These are phyloP conservation scores for Xenopus petersii DNA, from an alignment of 2,797 vertebrate species.

Conservation along the genomic window DNA sequence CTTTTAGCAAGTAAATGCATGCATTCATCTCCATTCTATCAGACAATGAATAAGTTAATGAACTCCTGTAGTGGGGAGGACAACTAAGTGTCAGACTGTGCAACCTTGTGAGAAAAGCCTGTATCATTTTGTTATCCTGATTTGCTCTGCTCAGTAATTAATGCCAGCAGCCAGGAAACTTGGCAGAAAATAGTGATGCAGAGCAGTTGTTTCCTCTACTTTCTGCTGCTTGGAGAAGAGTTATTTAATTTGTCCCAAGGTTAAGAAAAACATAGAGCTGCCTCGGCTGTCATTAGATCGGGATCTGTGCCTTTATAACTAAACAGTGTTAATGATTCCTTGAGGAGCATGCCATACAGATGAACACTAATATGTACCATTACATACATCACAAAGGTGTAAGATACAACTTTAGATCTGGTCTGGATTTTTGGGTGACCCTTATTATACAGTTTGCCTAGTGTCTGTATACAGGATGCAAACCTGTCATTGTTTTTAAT, in stretches of 20 bases:
- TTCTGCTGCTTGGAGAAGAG: constrained; percentile 56
- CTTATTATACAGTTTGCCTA: too few relatives aligned
- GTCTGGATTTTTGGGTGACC: too few relatives aligned
- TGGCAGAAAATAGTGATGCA: constrained; percentile 63
- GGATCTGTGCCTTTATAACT: neutral
- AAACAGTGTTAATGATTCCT: too few relatives aligned
- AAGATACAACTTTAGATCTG: too few relatives aligned
- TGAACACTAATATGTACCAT: too few relatives aligned
- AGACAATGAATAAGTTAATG: constrained; percentile 17
- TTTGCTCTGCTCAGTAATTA: constrained; percentile 70
- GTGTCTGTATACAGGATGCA: too few relatives aligned
- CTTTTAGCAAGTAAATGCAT: too few relatives aligned
- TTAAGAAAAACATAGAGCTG: constrained; percentile 59
- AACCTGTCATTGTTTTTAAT: too few relatives aligned
- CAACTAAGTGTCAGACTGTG: constrained; percentile 19
- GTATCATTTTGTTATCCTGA: constrained; percentile 66
- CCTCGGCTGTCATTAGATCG: constrained; percentile 33
- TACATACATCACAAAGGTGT: too few relatives aligned
- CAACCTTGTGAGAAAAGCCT: constrained; percentile 60
- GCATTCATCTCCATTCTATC: too few relatives aligned
- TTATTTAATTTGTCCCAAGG: constrained; percentile 74
- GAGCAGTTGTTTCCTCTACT: constrained; percentile 66
- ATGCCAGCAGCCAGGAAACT: constrained; percentile 61
- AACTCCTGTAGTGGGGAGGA: constrained; percentile 19
- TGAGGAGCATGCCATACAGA: too few relatives aligned